These are phyloP conservation scores for Anguilla obscura DNA, from an alignment of 2,797 vertebrate genomes.

Conservation along the genomic window DNA sequence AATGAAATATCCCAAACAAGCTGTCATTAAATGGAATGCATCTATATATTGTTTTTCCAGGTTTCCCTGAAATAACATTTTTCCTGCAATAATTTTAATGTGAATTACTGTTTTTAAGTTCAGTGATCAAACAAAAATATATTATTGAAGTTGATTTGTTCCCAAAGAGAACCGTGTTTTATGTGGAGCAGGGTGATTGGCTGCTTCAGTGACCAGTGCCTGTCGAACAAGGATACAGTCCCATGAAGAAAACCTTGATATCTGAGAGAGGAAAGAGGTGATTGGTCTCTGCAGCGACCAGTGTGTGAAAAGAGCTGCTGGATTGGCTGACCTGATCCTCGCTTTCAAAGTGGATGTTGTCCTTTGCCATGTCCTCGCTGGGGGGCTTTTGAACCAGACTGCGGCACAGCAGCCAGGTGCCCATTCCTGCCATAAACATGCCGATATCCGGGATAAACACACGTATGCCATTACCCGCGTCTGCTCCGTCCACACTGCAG, in stretches of 20 bases:
- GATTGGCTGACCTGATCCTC: constrained; percentile 83
- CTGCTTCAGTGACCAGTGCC: not conserved
- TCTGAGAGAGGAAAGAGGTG: not conserved
- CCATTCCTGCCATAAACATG: constrained; percentile 88
- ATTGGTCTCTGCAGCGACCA: not conserved
- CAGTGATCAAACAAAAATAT: not conserved
- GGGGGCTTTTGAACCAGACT: constrained; percentile 84
- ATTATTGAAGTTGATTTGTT: not conserved
- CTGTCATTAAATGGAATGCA: constrained; percentile 1
- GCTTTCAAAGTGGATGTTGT: constrained; percentile 85
- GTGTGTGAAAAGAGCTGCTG: not conserved
- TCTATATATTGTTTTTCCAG: constrained; percentile 14
- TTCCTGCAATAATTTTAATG: constrained; percentile 12
- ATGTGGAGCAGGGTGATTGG: not conserved
- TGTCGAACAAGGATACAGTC: not conserved
- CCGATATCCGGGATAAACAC: constrained; percentile 95
- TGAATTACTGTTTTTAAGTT: not conserved
- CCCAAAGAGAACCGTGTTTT: not conserved
- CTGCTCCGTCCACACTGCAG: constrained; percentile 86
- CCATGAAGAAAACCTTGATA: not conserved
- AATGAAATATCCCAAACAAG: constrained; percentile 26
- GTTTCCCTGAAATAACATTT: not conserved
- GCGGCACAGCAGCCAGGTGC: constrained; percentile 91
- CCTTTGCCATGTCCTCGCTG: constrained; percentile 84
- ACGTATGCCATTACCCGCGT: constrained; percentile 91